These are phyloP conservation scores for Encarsia formosa DNA, from an alignment of 2,888 invertebrate species.

Conservation along the genomic window DNA sequence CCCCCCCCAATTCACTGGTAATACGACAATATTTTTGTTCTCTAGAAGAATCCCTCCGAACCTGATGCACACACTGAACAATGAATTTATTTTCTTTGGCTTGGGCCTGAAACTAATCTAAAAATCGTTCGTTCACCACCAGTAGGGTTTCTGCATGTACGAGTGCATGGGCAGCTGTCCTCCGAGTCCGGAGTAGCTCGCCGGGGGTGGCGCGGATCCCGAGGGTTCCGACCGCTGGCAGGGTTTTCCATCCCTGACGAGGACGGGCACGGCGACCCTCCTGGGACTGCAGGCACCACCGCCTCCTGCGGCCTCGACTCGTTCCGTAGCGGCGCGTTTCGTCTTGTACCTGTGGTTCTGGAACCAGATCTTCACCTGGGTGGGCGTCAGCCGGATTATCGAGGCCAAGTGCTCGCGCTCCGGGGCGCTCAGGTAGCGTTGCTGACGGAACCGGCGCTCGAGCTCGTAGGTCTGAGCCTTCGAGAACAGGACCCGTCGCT, in stretches of 20 bases:
- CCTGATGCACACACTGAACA: too few species aligned
- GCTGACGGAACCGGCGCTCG: conserved; percentile 91
- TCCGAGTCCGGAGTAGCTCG: conserved; percentile 30
- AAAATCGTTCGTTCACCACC: conserved; percentile 40
- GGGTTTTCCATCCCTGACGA: conserved; percentile 92
- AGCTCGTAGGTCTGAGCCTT: conserved; percentile 96
- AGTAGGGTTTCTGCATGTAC: conserved; percentile 52
- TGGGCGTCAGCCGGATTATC: conserved; percentile 90
- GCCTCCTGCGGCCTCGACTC: conserved; percentile 65
- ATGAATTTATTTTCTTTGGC: too few species aligned
- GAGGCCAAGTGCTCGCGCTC: conserved; percentile 96
- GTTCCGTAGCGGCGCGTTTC: conserved; percentile 94
- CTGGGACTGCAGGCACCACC: conserved; percentile 71
- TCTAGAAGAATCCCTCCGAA: too few species aligned
- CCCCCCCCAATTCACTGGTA: too few species aligned
- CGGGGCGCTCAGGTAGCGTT: conserved; percentile 94
- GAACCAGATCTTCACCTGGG: conserved; percentile 99
- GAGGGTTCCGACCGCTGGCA: conserved; percentile 60
- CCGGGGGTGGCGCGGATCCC: too few species aligned
- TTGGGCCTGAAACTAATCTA: too few species aligned
- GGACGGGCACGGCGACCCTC: conserved; percentile 88
- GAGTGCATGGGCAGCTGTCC: conserved; percentile 46
- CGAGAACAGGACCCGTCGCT: conserved; percentile 93
- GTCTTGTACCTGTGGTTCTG: conserved; percentile 98
- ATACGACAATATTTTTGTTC: too few species aligned